These are phyloP conservation scores for Carcina quercana DNA, from an alignment of 2,888 invertebrate genomes.

Conservation along the genomic window DNA sequence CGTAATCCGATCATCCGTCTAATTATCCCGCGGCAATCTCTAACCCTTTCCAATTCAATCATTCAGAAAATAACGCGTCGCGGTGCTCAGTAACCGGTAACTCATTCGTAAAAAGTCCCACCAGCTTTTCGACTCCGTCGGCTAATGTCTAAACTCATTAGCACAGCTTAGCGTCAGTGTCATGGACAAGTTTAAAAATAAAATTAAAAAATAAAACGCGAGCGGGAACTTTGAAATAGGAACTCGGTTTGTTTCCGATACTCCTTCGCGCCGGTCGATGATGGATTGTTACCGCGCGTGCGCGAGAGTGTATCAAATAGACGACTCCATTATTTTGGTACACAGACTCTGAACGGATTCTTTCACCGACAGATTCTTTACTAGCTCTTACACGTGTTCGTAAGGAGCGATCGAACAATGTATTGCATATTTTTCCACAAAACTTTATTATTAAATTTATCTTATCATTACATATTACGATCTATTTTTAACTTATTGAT, in stretches of 20 bases:
- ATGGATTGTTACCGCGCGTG: conserved; percentile 46
- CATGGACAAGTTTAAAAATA: conserved; percentile 67
- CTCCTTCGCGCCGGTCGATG: conserved; percentile 34
- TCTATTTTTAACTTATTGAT: too few species aligned
- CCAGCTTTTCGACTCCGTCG: conserved; percentile 44
- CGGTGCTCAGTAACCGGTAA: conserved; percentile 28
- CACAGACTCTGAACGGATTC: too few species aligned
- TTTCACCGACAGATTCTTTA: too few species aligned
- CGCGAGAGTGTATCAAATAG: conserved; percentile 23
- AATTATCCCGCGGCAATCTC: conserved; percentile 14
- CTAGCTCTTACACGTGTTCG: too few species aligned
- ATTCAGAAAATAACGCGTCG: conserved; percentile 24
- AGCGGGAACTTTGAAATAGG: conserved; percentile 55
- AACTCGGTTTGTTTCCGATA: conserved; percentile 50
- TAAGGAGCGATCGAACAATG: too few species aligned
- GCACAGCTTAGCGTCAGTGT: conserved; percentile 66
- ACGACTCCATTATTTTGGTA: conserved; percentile 21
- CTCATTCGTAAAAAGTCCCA: conserved; percentile 53
- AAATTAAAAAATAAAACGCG: conserved; percentile 35
- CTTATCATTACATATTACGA: too few species aligned
- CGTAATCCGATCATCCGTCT: conserved; percentile 1
- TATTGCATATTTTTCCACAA: too few species aligned
- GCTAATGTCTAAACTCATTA: conserved; percentile 73
- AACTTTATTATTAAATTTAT: too few species aligned
- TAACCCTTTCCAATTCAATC: conserved; percentile 21